Evolutionary conservation across 2,797 vertebrate genomes (phyloP).

Genomic region (Halcyon badia): DNA sequence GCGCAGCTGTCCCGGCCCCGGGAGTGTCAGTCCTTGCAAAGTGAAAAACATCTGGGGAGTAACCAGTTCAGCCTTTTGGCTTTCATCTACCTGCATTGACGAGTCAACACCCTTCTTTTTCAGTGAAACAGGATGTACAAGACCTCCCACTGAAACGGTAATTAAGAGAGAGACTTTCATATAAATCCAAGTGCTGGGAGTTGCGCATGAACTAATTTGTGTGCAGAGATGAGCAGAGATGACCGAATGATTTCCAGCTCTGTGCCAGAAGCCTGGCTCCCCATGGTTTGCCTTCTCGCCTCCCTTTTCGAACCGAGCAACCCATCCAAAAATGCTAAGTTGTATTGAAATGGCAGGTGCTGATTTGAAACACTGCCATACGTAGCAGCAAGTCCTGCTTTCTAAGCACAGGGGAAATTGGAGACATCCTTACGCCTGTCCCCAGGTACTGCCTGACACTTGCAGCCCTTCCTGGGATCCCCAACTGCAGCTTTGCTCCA

Average conservation of each 20-base stretch:
- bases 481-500: accelerated
- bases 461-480: not conserved
- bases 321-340: accelerated
- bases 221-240: not conserved
- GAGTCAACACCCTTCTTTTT: conserved; percentile 56
- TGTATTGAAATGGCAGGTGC: not conserved
- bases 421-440: not conserved
- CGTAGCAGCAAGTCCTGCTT: not conserved
- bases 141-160: conserved; percentile 59
- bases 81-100: conserved; percentile 44
- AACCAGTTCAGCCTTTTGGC: conserved; percentile 36
- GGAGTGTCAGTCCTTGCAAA: conserved; percentile 34
- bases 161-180: conserved; percentile 14
- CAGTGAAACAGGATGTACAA: conserved; percentile 49
- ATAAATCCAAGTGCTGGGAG: not conserved
- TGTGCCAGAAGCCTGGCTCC: not conserved
- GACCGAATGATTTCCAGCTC: not conserved
- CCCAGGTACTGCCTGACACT: not conserved
- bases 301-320: not conserved
- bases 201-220: not conserved
- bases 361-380: not conserved
- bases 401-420: not conserved
- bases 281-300: accelerated
- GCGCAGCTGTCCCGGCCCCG: not conserved
- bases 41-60: conserved; percentile 21